These are phyloP conservation scores for Pampus argenteus DNA, from an alignment of 2,797 vertebrate species.

Conservation along the genomic window DNA sequence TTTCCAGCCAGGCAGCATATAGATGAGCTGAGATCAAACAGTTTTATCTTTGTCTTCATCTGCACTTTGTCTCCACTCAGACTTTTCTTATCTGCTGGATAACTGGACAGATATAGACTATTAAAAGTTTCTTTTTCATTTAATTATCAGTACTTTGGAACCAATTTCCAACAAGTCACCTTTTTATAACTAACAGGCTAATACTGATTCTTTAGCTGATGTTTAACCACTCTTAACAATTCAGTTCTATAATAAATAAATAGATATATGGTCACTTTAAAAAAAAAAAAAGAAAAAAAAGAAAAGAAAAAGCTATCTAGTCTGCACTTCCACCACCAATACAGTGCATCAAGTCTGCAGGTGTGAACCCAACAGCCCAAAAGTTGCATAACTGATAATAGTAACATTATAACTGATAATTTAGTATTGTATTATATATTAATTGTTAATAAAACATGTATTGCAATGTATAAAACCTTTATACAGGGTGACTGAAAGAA, in stretches of 20 bases:
- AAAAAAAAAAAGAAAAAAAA: too few species aligned
- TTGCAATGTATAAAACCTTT: not conserved
- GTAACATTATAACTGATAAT: not conserved
- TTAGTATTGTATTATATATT: not conserved
- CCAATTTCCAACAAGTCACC: not conserved
- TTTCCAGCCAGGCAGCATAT: slow-evolving; percentile 18
- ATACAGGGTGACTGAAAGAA: not conserved
- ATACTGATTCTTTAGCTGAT: not conserved
- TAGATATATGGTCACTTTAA: too few species aligned
- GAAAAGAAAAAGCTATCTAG: too few species aligned
- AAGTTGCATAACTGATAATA: not conserved
- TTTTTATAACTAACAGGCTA: too few species aligned
- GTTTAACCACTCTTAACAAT: not conserved
- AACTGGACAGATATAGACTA: not conserved
- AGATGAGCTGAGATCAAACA: not conserved
- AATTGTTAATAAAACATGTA: not conserved
- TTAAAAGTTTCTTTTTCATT: not conserved
- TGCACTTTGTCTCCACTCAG: not conserved
- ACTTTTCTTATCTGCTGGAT: not conserved
- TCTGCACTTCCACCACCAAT: too few species aligned
- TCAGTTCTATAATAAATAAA: too few species aligned
- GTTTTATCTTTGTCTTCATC: not conserved
- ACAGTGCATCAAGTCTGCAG: not conserved
- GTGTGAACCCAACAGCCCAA: not conserved
- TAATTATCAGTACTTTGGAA: not conserved